A percentile compares a stretch with the other conserved stretches of the same genome.
phyloP scores from a whole-genome alignment of 1,140 invertebrate genomes.

The Asobara japonica region DNA sequence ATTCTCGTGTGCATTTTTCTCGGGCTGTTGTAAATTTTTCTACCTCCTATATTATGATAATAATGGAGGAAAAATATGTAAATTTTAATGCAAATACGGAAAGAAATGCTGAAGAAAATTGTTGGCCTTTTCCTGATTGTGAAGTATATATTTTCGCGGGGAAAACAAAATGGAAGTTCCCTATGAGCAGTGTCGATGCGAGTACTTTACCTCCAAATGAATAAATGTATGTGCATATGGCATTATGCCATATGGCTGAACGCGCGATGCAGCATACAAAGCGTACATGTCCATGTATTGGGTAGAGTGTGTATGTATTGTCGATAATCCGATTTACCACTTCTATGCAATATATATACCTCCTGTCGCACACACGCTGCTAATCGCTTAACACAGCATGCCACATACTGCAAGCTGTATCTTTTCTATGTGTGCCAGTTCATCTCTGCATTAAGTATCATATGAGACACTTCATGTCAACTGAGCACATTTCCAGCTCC shows the following conservation, averaged over 20 bases:
- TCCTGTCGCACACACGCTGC: slow-evolving; percentile 22
- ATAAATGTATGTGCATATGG: slow-evolving; percentile 19
- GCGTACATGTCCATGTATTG: no score
- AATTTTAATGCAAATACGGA: no score
- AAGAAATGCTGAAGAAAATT: no score
- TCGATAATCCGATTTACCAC: slow-evolving; percentile 38
- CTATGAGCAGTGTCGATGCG: neutral
- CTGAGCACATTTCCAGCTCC: neutral
- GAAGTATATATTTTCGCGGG: neutral
- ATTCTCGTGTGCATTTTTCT: neutral
- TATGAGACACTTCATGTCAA: neutral
- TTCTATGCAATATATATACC: slow-evolving; percentile 27
- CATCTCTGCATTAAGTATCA: slow-evolving; percentile 15
- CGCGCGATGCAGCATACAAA: slow-evolving; percentile 17
- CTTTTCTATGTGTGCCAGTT: neutral
- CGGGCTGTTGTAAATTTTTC: no score
- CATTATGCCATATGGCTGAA: slow-evolving; percentile 25
- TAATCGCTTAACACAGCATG: slow-evolving; percentile 35
- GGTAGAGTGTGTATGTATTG: slow-evolving; percentile 35
- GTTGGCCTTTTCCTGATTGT: no score
- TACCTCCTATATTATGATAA: no score
- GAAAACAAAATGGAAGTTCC: neutral
- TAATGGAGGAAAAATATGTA: no score
- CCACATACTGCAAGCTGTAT: slow-evolving; percentile 31
- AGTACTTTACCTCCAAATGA: neutral